Evolutionary conservation across 2,888 invertebrate genomes (phyloP).

Genomic region (Archips crataeganus): DNA sequence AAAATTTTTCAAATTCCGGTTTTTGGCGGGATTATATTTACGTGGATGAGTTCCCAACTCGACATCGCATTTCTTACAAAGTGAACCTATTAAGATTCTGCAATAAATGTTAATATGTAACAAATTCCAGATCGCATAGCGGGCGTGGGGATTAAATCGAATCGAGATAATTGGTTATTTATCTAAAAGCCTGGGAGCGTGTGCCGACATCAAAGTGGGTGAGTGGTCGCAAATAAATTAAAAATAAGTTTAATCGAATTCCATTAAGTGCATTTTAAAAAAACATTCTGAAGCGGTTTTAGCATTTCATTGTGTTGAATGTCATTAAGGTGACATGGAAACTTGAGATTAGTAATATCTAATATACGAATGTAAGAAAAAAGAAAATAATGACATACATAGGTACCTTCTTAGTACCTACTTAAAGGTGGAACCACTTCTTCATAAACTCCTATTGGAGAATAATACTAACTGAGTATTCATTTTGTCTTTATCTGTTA

Average conservation of each 20-base stretch:
- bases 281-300: background rate
- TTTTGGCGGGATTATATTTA: background rate
- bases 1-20: too few species aligned
- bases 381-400: too few species aligned
- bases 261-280: slow-evolving; percentile 71
- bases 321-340: background rate
- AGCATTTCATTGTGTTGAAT: background rate
- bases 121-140: slow-evolving; percentile 61
- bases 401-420: too few species aligned
- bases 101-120: slow-evolving; percentile 46
- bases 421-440: too few species aligned
- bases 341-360: too few species aligned
- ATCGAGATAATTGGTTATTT: slow-evolving; percentile 80
- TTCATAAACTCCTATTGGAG: too few species aligned
- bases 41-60: background rate
- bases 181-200: slow-evolving; percentile 70
- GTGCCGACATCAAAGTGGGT: slow-evolving; percentile 74
- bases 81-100: slow-evolving; percentile 49
- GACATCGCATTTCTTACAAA: slow-evolving; percentile 43
- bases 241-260: slow-evolving; percentile 77
- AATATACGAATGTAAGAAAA: too few species aligned
- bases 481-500: too few species aligned
- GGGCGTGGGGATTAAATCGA: slow-evolving; percentile 65
- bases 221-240: slow-evolving; percentile 78
- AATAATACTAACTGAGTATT: too few species aligned